Evolutionary conservation across 2,797 vertebrate genomes (phyloP), one percentile per base, ranked within the genome.

Genomic region (Erpetoichthys calabaricus): DNA sequence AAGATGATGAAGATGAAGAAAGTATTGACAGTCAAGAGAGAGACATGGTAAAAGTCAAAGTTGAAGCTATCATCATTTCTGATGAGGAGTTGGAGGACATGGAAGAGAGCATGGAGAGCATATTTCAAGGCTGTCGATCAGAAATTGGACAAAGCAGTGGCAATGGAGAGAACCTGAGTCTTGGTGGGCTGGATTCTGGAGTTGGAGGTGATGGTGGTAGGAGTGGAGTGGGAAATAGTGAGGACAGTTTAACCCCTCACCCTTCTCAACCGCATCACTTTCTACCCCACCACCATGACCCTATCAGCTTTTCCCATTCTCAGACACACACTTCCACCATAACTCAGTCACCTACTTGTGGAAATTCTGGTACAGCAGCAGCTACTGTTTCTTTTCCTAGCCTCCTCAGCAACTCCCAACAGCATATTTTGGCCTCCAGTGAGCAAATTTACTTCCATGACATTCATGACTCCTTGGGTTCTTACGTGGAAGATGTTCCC

Each of bases 51-150:
- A 75, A 88, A 6, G 80, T 97, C 8, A 95, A 97, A 65, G 87
- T 91, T 60, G 93, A 97, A 65, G 91, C 92, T 25, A 95, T 95
- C 8, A 81, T 97, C 41, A 94, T 95, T 70, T 95, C 93, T 0
- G 92, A 96, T 1, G 92, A 94, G 61, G 92, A 96, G 64, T 65
- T 86, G 0, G 91, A 94, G 0, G 78, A 75, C 3, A 72, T 73
- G 3, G 86, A 77, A 8, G 66, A 62, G 25, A 65, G 62, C 5
- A 42, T 67, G 2, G 45, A 63, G 4, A 44, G 41, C 7, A 8
- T 64, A 9, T 68, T 68, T 53, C 57, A 53, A n/a, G 47, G 47
- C 7, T 4, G 47, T n/a, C 10, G 5, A 2, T 4, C 5, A 5
- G 4, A 6, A 6, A 8, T 44, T 41, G 56, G 9, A 42, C 57